A percentile compares a stretch with the other conserved stretches of the same genome.
phyloP scores from a whole-genome alignment of 2,797 vertebrate genomes.

The Gadopsis marmoratus region DNA sequence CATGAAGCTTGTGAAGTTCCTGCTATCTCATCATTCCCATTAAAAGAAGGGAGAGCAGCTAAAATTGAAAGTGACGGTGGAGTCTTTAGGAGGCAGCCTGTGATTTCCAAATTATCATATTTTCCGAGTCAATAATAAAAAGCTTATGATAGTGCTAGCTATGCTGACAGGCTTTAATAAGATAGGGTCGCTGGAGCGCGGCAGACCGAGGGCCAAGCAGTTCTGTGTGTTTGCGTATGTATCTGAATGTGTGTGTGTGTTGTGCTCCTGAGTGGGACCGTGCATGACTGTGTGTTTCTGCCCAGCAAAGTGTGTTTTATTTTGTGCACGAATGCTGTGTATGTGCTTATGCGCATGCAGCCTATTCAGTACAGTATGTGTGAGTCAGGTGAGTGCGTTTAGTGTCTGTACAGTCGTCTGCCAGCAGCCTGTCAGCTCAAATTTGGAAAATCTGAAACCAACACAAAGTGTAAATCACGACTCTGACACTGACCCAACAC shows the following conservation, averaged over 20 bases:
- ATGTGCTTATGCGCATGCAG: constrained; percentile 9
- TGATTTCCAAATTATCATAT: constrained; percentile 90
- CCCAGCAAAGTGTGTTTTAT: constrained; percentile 21
- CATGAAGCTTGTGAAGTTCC: constrained; percentile 79
- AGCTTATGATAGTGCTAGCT: constrained; percentile 88
- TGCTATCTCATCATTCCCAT: constrained; percentile 83
- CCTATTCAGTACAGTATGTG: constrained; percentile 17
- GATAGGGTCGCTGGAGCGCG: constrained; percentile 84
- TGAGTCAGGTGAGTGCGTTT: constrained; percentile 8
- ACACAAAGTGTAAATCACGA: constrained; percentile 31
- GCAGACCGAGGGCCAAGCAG: constrained; percentile 72
- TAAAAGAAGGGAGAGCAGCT: constrained; percentile 81
- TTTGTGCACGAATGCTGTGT: background rate
- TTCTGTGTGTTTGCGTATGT: constrained; percentile 58
- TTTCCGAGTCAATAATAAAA: constrained; percentile 89
- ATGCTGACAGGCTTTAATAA: constrained; percentile 88
- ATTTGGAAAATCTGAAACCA: constrained; percentile 33
- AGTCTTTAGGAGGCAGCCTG: constrained; percentile 86
- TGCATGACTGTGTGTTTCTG: constrained; percentile 40
- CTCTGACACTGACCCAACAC: constrained; percentile 21
- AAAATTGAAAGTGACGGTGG: constrained; percentile 86
- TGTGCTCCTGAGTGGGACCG: constrained; percentile 8
- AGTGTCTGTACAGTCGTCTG: constrained; percentile 1
- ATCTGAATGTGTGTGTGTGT: constrained; percentile 43
- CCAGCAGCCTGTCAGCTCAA: constrained; percentile 26